Evolutionary conservation across 30 jellyfish, hydroid and myxozoan genomes (phyloP), one percentile per base, ranked within the genome.

Genomic region (Mastigias papua): DNA sequence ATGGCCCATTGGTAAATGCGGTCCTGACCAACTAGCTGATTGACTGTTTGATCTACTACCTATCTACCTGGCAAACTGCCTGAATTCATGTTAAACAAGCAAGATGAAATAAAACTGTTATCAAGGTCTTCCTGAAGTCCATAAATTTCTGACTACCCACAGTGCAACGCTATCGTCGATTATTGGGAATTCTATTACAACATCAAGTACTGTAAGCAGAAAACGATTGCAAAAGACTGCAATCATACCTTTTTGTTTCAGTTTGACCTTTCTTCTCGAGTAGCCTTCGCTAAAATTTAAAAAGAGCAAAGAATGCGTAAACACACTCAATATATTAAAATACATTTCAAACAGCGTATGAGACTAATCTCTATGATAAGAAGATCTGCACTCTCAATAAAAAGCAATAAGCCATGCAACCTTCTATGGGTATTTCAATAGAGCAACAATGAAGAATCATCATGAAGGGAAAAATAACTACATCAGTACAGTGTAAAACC

Each of bases 191-290:
- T 11, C 6, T 3, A 11, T 37, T 13, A 51, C 74, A 63, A 63
- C 5, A n/a, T 19, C 6, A 23, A 3, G 21, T 7, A 63, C 34
- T 23, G 23, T 10, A 21, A 63, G 35, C 23, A 51, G 5, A 51
- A 17, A 5, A 51, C 60, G 16, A 16, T 16, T 16, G 16, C 60
- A 46, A 46, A 46, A 16, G 5, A 22, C 27, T 66, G 9, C 21
- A 10, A 9, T 33, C 68, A 9, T 46, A 70, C 92, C 97, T 34
- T 72, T 89, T 89, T 11, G 96, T 57, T 29, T 87, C 98, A 19
- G 74, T 77, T 63, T 86, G 94, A 30, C 95, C 95, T 37, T 81
- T 82, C 80, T 90, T 90, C 81, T 95, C 99, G 15, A 95, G 81
- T 67, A 95, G 74, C 21, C 99, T 97, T 61, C 93, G 86, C 99